Evolutionary conservation across 2,797 vertebrate species (phyloP).

Genomic region (Arnoldichthys spilopterus): DNA sequence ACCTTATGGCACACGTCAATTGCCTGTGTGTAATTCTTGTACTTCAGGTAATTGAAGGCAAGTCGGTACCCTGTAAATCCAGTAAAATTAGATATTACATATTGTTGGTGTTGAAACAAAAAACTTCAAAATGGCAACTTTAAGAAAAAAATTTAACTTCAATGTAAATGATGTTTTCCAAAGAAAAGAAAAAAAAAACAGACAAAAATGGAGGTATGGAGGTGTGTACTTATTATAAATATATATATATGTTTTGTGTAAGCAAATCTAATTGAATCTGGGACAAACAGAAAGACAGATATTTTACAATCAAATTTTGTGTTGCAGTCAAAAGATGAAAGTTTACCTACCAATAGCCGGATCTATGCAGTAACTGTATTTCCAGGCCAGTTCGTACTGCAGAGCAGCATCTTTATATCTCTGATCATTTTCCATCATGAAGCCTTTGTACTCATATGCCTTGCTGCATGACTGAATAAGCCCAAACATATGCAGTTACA

Average conservation of each 20-base stretch:
- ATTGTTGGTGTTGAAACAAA: not conserved
- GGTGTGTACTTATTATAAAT: not conserved
- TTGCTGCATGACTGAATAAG: slow-evolving; percentile 74
- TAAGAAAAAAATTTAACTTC: not conserved
- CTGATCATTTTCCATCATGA: slow-evolving; percentile 80
- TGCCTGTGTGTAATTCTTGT: slow-evolving; percentile 74
- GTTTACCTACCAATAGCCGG: slow-evolving; percentile 69
- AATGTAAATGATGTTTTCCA: not conserved
- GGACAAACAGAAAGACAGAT: not conserved
- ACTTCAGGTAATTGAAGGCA: slow-evolving; percentile 81
- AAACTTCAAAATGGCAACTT: not conserved
- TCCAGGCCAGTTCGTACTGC: slow-evolving; percentile 79
- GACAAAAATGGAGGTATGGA: no score
- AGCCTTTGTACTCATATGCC: slow-evolving; percentile 80
- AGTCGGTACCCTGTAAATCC: slow-evolving; percentile 73
- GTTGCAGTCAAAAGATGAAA: not conserved
- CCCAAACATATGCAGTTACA: not conserved
- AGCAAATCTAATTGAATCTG: not conserved
- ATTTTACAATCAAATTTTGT: not conserved
- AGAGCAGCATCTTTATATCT: slow-evolving; percentile 74
- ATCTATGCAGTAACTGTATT: slow-evolving; percentile 67
- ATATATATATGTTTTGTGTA: not conserved
- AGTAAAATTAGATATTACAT: not conserved
- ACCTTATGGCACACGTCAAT: slow-evolving; percentile 76
- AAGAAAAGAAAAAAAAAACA: no score